Percentiles rank a stretch among this genome's conserved stretches.
Evolutionary conservation across 2,113 vertebrate species (phyloP).

Genomic region (Semicossyphus pulcher): DNA sequence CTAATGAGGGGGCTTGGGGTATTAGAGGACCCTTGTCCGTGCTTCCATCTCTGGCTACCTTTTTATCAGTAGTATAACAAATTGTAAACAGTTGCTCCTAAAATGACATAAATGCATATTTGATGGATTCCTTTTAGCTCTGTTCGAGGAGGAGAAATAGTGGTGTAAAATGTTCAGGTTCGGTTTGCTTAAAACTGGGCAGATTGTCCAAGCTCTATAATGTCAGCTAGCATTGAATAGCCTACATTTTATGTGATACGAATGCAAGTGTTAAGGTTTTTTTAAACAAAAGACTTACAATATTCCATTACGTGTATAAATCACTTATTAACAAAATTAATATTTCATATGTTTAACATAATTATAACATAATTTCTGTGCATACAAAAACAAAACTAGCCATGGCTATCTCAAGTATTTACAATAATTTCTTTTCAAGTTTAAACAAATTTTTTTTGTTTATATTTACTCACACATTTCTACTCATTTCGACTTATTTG

Average conservation of each 20-base stretch:
- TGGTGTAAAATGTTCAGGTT: neutral
- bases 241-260: too few relatives aligned
- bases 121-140: neutral
- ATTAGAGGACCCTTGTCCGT: neutral
- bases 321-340: too few relatives aligned
- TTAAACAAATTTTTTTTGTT: neutral
- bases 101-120: neutral
- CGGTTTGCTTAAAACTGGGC: neutral
- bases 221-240: too few relatives aligned
- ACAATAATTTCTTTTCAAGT: neutral
- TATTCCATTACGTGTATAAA: too few relatives aligned
- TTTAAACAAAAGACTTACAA: too few relatives aligned
- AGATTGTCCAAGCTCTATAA: too few relatives aligned
- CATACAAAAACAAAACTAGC: too few relatives aligned
- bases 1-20: conserved; percentile 26
- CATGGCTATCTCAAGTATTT: neutral
- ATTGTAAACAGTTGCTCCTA: too few relatives aligned
- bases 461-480: neutral
- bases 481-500: neutral
- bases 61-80: neutral
- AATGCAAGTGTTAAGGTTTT: too few relatives aligned
- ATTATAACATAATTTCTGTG: too few relatives aligned
- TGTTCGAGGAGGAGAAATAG: neutral
- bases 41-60: conserved; percentile 6
- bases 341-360: too few relatives aligned